Evolutionary conservation across 2,113 vertebrate genomes (phyloP).

Genomic region (Gobiocypris rarus): DNA sequence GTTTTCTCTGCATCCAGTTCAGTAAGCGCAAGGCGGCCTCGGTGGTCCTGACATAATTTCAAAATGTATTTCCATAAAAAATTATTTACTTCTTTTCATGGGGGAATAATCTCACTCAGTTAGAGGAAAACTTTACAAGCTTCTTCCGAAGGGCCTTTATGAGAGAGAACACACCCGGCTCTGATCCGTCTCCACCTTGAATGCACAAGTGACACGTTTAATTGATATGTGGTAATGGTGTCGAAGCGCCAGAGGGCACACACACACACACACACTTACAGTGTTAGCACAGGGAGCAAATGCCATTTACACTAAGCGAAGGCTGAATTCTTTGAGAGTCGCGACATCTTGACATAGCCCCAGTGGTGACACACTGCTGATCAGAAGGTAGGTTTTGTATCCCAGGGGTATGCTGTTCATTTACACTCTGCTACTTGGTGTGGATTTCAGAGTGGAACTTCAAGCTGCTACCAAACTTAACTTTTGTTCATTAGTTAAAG

Average conservation of each 20-base stretch:
- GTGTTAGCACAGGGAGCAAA: conserved; percentile 43
- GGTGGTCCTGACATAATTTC: conserved; percentile 22
- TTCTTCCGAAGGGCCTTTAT: conserved; percentile 5
- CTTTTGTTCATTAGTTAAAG: conserved; percentile 58
- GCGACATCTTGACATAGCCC: conserved; percentile 55
- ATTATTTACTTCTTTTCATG: conserved; percentile 34
- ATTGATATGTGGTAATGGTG: conserved; percentile 71
- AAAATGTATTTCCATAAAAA: conserved; percentile 38
- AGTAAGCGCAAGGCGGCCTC: background rate
- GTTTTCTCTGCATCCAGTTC: background rate
- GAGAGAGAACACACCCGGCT: conserved; percentile 54
- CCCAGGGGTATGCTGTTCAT: conserved; percentile 68
- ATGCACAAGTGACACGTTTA: conserved; percentile 65
- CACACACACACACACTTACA: conserved; percentile 29
- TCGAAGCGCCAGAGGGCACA: conserved; percentile 65
- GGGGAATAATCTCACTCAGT: conserved; percentile 19
- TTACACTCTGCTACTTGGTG: conserved; percentile 73
- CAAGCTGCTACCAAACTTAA: conserved; percentile 57
- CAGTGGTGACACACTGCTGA: conserved; percentile 51
- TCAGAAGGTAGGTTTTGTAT: conserved; percentile 62
- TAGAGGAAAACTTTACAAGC: conserved; percentile 20
- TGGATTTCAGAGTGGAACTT: conserved; percentile 64
- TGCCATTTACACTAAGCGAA: conserved; percentile 47
- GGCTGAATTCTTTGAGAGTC: conserved; percentile 43
- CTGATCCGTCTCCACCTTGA: conserved; percentile 55